Conservation (phyloP, 1,140 invertebrate species). For the Drosophila miranda region DNA sequence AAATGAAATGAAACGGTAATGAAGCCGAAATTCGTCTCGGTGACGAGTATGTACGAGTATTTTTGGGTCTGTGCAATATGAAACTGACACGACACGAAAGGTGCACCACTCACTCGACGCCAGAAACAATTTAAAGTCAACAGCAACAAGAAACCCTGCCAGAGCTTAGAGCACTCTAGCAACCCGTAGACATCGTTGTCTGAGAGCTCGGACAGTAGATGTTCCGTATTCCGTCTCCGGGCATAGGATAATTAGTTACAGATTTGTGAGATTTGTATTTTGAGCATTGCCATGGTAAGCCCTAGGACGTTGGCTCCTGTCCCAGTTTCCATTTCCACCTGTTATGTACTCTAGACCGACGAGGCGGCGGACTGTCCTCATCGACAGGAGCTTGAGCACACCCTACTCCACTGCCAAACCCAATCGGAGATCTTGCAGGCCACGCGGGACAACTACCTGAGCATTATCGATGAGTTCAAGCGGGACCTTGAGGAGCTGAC, state of each 20-base stretch:
- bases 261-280: slow-evolving; percentile 1
- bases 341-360: slow-evolving; percentile 30
- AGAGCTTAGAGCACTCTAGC: background rate
- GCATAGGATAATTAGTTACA: slow-evolving; percentile 11
- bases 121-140: slow-evolving; percentile 45
- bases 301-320: no score
- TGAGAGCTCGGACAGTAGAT: slow-evolving; percentile 20
- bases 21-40: slow-evolving; percentile 62
- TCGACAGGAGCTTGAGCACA: slow-evolving; percentile 63
- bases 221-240: slow-evolving; percentile 5
- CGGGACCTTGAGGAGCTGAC: slow-evolving; percentile 56
- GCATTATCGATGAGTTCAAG: slow-evolving; percentile 63
- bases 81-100: slow-evolving; percentile 62
- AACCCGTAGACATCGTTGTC: slow-evolving; percentile 24
- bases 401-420: slow-evolving; percentile 60
- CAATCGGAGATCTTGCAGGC: slow-evolving; percentile 53
- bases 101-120: slow-evolving; percentile 40
- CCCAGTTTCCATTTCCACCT: background rate
- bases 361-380: slow-evolving; percentile 62
- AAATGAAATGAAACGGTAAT: slow-evolving; percentile 76
- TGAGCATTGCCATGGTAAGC: slow-evolving; percentile 56
- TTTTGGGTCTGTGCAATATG: slow-evolving; percentile 28
- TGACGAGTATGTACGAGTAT: slow-evolving; percentile 35
- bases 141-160: slow-evolving; percentile 12
- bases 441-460: slow-evolving; percentile 57